Conservation (phyloP, 2,113 vertebrate genomes). For the Jaculus jaculus region DNA sequence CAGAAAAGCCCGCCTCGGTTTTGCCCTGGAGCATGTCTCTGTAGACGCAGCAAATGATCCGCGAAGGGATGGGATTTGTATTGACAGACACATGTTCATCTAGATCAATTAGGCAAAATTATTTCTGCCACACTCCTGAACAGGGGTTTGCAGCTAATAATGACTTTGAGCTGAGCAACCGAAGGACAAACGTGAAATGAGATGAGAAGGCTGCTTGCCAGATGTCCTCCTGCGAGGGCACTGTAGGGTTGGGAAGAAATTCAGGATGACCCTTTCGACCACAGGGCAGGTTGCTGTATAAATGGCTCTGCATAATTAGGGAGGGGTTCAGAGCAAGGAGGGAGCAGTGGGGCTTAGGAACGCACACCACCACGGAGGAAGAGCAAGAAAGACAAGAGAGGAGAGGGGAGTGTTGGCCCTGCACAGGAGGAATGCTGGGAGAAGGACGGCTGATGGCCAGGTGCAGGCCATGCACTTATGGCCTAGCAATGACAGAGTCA, state of each 20-base stretch:
- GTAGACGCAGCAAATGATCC: neutral
- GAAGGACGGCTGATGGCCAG: neutral
- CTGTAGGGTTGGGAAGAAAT: fast-evolving
- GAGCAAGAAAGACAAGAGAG: no score
- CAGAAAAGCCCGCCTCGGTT: neutral
- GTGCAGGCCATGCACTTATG: no score
- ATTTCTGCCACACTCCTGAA: neutral
- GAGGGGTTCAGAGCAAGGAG: neutral
- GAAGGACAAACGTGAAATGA: neutral
- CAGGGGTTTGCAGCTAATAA: neutral
- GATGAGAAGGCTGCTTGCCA: neutral
- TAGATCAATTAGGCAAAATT: constrained; percentile 27
- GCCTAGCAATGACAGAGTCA: no score
- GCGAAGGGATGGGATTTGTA: neutral
- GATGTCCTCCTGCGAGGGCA: neutral
- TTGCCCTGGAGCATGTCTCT: neutral
- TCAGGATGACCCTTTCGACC: neutral
- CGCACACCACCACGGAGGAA: neutral
- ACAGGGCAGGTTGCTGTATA: neutral
- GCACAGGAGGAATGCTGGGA: neutral
- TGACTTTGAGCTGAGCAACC: neutral
- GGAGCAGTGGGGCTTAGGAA: neutral
- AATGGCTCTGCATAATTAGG: neutral
- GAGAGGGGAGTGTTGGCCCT: no score
- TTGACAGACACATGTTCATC: constrained; percentile 16